A percentile compares a stretch with the other conserved stretches of the same genome.
Conservation (phyloP, 2,797 vertebrate genomes). For the Galagoides demidoff region DNA sequence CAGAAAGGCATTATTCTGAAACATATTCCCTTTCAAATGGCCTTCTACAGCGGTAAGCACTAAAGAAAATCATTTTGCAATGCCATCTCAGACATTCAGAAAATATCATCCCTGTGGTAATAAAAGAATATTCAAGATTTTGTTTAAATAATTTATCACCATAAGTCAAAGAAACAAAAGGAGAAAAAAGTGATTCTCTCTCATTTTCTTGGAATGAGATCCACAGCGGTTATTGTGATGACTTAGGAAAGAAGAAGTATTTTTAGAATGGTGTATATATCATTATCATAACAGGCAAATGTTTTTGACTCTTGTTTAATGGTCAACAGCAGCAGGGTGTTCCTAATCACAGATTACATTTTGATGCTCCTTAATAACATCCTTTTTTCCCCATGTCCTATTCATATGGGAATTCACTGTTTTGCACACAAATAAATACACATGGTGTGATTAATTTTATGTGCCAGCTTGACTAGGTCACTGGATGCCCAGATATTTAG, state of each 20-base stretch:
- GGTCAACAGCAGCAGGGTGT: not conserved
- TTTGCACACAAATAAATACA: not conserved
- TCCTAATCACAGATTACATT: not conserved
- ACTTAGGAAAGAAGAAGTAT: not conserved
- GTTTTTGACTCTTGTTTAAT: not conserved
- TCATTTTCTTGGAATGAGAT: not conserved
- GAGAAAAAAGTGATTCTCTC: not conserved
- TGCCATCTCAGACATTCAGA: conserved; percentile 26
- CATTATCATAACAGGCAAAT: not conserved
- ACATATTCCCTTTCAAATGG: conserved; percentile 19
- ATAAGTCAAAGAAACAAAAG: conserved; percentile 27
- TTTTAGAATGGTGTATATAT: not conserved
- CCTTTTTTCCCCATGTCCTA: not conserved
- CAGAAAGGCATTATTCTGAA: not conserved
- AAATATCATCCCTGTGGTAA: not conserved
- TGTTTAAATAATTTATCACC: not conserved
- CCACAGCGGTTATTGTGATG: not conserved
- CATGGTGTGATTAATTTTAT: not conserved
- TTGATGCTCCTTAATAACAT: not conserved
- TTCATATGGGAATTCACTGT: not conserved
- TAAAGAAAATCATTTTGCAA: conserved; percentile 15
- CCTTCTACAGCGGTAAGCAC: not conserved
- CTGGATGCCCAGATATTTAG: not conserved
- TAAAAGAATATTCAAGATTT: conserved; percentile 2
- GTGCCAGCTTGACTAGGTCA: not conserved